phyloP scores from a whole-genome alignment of 1,140 invertebrate genomes.

The Micrasema minimum region DNA sequence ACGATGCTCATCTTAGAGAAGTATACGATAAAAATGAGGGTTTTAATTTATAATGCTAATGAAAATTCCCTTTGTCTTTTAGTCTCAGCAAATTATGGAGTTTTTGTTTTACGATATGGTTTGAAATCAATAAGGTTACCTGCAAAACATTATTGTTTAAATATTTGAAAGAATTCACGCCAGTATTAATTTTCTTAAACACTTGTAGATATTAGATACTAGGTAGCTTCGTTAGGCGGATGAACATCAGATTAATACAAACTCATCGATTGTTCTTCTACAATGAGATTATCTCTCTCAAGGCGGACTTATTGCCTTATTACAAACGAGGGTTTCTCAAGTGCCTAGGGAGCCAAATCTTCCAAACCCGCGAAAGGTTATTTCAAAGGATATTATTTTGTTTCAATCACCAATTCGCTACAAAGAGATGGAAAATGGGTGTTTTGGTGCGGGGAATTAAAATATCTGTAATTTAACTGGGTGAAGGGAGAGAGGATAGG shows the following conservation, averaged over 20 bases:
- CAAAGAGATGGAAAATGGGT: constrained; percentile 19
- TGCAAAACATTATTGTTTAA: no score
- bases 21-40: no score
- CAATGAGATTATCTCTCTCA: background rate
- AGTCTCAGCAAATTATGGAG: no score
- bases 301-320: constrained; percentile 9
- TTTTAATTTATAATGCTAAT: no score
- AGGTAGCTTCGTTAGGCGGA: background rate
- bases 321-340: background rate
- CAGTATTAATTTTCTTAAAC: no score
- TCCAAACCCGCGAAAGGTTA: constrained; percentile 9
- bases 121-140: no score
- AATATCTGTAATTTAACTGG: constrained; percentile 42
- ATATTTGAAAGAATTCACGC: no score
- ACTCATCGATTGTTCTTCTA: background rate
- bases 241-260: background rate
- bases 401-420: constrained; percentile 27
- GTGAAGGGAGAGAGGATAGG: background rate
- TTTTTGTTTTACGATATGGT: no score
- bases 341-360: constrained; percentile 2
- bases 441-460: constrained; percentile 26
- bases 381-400: constrained; percentile 30
- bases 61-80: no score
- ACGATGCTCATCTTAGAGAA: no score
- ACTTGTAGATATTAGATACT: no score